phyloP scores from a whole-genome alignment of 2,797 vertebrate species.

The Argentina silus region DNA sequence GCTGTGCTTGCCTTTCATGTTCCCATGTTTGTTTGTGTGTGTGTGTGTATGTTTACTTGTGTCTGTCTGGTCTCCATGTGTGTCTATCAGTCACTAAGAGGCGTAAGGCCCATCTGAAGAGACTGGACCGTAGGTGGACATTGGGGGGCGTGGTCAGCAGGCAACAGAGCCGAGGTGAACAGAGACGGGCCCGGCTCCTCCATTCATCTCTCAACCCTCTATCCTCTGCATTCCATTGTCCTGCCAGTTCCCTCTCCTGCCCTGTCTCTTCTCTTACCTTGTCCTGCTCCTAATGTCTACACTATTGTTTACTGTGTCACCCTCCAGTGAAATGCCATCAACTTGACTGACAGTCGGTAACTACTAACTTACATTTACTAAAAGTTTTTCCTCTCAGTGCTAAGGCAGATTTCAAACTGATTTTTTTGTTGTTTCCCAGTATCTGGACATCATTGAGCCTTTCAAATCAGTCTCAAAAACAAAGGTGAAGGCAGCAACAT shows the following conservation, averaged over 20 bases:
- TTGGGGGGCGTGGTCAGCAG: slow-evolving; percentile 99
- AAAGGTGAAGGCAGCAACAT: slow-evolving; percentile 56
- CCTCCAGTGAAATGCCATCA: slow-evolving; percentile 44
- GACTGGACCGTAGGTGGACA: slow-evolving; percentile 99
- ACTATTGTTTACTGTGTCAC: slow-evolving; percentile 38
- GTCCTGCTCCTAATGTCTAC: slow-evolving; percentile 29
- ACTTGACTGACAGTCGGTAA: slow-evolving; percentile 50
- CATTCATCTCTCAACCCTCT: slow-evolving; percentile 7
- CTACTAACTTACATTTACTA: slow-evolving; percentile 55
- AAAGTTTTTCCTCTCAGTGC: no score
- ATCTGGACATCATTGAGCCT: not conserved
- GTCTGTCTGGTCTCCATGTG: slow-evolving; percentile 53
- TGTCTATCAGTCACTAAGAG: slow-evolving; percentile 95
- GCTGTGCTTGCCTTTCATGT: slow-evolving; percentile 65
- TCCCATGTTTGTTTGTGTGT: slow-evolving; percentile 46
- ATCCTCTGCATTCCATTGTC: slow-evolving; percentile 62
- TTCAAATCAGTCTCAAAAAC: slow-evolving; percentile 45
- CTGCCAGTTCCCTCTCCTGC: slow-evolving; percentile 16
- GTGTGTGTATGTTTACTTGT: slow-evolving; percentile 15
- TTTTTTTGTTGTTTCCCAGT: not conserved
- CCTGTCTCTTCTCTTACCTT: slow-evolving; percentile 41
- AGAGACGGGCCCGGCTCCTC: slow-evolving; percentile 57
- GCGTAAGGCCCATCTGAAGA: slow-evolving; percentile 99
- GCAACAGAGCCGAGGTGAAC: slow-evolving; percentile 99
- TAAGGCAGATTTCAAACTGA: no score